Evolutionary conservation across 2,113 vertebrate species (phyloP), one percentile per base, ranked within the genome.

Genomic region (Alethe castanea): DNA sequence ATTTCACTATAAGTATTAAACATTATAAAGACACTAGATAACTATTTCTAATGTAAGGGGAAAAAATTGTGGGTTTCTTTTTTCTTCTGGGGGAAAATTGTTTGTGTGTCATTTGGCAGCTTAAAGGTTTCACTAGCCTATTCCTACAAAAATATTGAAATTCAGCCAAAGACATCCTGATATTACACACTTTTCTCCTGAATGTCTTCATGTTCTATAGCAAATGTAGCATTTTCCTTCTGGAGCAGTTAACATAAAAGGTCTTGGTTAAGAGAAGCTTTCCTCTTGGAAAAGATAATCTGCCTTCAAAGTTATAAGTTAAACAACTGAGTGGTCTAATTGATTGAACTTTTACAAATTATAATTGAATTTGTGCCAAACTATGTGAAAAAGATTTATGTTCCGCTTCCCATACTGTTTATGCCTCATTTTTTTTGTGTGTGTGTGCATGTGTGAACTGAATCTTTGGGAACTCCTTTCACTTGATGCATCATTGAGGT

Each of bases 281-380:
- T 95, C 80, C 67, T 66, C 50, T 80, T 76, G 26, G 52, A 83
- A 92, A 81, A 94, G 66, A 92, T 96, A 95, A 96, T 95, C 95
- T 92, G 84, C 33, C 87, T 93, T 97, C 91, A 95, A 93, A 96
- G 87, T 90, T 72, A 45, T 86, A 81, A 91, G 11, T 96, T 86
- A 91, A 78, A 84, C 81, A 93, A 92, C n/a, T 9, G 14, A 95
- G 23, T 87, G 70, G 83, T 84, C 83, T 97, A 97, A 96, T 95
- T 96, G 94, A 90, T 62, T 97, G 96, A 97, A 94, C 82, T 96
- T 87, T 95, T 94, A 92, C 95, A 96, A 96, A 96, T 96, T 93
- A 70, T 94, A 97, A 97, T 95, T 96, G 82, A 96, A 97, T 87
- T 85, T 96, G 82, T 83, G 92, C 76, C 86, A 95, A 97, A 92